Evolutionary conservation across 2,113 vertebrate species (phyloP), one percentile per base, ranked within the genome.

Genomic region (Syngnathoides biaculeatus): DNA sequence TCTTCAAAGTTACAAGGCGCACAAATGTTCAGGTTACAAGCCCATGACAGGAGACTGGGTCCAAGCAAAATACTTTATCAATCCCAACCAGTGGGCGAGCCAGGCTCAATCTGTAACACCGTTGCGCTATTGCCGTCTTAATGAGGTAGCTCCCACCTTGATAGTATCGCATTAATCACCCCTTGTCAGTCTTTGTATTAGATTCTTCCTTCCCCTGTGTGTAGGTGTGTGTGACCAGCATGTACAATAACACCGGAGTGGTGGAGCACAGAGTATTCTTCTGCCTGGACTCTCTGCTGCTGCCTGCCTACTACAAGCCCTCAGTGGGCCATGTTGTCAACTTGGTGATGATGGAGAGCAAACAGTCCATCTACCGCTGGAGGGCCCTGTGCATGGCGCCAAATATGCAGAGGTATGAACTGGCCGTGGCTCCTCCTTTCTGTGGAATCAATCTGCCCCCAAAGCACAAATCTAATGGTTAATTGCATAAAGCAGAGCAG

Each of bases 11-110:
- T 3, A 15, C 42, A 26, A 55, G 52, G 26, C 26, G 6, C 26
- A 2, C 1, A 6, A 30, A 2, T 71, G 35, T 71, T 2, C 43
- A 99, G 97, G 92, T 77, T 99, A 94, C 64, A 43, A 84, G 58
- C 95, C 97, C 50, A 93, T 81, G 86, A 93, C 92, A 84, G 97
- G 96, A 61, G 97, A 99, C 85, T 97, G 95, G 94, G 95, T 99
- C 35, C 90, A 96, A 89, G 95, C 93, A 0, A 90, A 95, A 61
- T 98, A 98, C 79, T 90, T 91, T 53, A 86, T 99, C 77, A 92
- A 92, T 61, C 88, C 91, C 0, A 72, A 72, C 27, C 86, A 94
- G 0, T 94, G 93, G 92, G 93, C 76, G 79, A 95, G 94, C 30
- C 89, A 95, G 86, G 95, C 94, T 60, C 67, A 89, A 47, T 91